A percentile compares a stretch with the other conserved stretches of the same genome.
phyloP scores from a whole-genome alignment of 2,888 invertebrate genomes.

The Imbricaverruca yamaguchii region DNA sequence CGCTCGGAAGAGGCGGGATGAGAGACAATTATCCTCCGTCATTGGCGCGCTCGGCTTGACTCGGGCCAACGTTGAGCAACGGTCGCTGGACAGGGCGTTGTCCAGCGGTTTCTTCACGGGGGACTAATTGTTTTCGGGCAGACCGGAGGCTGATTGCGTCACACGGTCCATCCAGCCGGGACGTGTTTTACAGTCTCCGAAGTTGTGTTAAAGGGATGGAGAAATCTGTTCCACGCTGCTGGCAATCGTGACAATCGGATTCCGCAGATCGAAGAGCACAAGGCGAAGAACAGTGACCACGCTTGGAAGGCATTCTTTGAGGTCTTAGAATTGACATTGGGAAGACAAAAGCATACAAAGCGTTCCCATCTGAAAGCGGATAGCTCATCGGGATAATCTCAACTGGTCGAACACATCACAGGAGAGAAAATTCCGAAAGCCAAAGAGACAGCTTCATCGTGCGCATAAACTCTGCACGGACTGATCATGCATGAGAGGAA shows the following conservation, averaged over 20 bases:
- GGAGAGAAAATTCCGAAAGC: too few species aligned
- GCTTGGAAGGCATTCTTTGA: neutral
- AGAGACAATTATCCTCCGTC: neutral
- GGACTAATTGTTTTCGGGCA: conserved; percentile 7
- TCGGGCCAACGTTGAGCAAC: neutral
- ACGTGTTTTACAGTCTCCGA: neutral
- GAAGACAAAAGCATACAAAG: too few species aligned
- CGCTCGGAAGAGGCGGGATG: neutral
- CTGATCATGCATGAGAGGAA: too few species aligned
- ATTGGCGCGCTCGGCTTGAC: neutral
- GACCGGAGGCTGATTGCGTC: neutral
- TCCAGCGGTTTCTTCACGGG: neutral
- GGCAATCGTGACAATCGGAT: neutral
- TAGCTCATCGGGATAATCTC: too few species aligned
- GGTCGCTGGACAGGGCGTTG: neutral
- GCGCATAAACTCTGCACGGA: too few species aligned
- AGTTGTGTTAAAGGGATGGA: neutral
- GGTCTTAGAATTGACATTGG: too few species aligned
- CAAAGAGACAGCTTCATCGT: too few species aligned
- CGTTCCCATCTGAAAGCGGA: too few species aligned
- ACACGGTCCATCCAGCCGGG: neutral
- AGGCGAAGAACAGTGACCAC: too few species aligned
- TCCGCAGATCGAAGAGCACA: neutral
- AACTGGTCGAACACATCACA: too few species aligned
- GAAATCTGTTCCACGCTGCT: neutral